These are phyloP conservation scores for Brachycybe producta DNA, from an alignment of 2,888 invertebrate genomes.

Conservation along the genomic window DNA sequence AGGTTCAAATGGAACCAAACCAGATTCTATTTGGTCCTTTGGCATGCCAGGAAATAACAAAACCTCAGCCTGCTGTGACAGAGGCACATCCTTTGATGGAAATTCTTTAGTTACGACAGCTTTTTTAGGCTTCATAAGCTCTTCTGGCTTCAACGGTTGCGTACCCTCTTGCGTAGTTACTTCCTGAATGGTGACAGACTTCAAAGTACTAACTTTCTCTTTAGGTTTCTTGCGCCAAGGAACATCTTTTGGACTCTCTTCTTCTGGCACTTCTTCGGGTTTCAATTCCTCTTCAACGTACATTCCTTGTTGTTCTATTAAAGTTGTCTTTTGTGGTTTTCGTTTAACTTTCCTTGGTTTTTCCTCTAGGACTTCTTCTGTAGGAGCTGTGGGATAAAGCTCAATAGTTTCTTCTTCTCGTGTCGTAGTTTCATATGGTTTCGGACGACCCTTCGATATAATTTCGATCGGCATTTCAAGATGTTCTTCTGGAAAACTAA, in stretches of 20 bases:
- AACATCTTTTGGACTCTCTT: no score
- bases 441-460: slow-evolving; percentile 3
- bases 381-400: no score
- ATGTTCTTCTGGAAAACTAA: neutral
- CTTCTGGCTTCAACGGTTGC: neutral
- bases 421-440: neutral
- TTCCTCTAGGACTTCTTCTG: no score
- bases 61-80: no score
- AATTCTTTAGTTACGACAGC: no score
- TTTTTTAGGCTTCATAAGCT: neutral
- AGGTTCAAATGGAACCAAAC: no score
- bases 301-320: neutral
- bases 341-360: neutral
- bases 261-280: neutral
- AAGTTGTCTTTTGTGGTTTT: slow-evolving; percentile 1
- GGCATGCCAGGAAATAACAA: no score
- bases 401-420: slow-evolving; percentile 2
- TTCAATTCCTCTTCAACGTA: neutral
- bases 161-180: neutral
- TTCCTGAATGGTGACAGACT: no score
- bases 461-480: slow-evolving; percentile 10
- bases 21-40: no score
- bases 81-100: no score
- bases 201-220: no score
- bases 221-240: no score